Evolutionary conservation across 2,797 vertebrate genomes (phyloP), one percentile per base, ranked within the genome.

Genomic region (Oryzias sinensis): DNA sequence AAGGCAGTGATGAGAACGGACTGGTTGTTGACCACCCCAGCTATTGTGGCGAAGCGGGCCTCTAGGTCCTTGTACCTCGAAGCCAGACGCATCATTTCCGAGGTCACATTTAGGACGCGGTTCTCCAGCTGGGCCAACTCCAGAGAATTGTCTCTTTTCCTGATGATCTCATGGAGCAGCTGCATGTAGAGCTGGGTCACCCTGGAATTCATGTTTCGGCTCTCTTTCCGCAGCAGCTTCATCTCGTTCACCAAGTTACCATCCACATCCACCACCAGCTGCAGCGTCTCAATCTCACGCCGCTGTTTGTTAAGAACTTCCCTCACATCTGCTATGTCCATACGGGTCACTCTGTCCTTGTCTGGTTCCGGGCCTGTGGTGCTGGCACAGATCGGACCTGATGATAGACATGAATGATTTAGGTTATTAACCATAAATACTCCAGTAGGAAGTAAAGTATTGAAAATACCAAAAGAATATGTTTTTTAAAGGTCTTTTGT

Each of bases 141-240:
- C 5, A 99, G 91, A 0, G 97, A 94, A 77, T 99, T 99, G 80
- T 99, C 97, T 16, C 97, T 90, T 67, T 99, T 99, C 15, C 97
- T 93, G 68, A 99, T 99, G 50, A 99, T 99, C 91, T 99, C 97
- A 5, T 99, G 97, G 68, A 99, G 71, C 65, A 99, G 94, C 62
- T 99, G 97, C 97, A 99, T 98, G 18, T 99, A 99, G 68, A 99
- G 96, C 16, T 99, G 97, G 3, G 97, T 99, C 37, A 99, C 97
- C 0, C 97, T 92, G 0, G 97, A 98, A 90, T 99, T 99, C 97
- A 99, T 99, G 84, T 99, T 99, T 0, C 97, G 93, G 55, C 97
- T 99, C 82, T 99, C 97, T 66, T 99, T 99, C 68, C 97, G 89
- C 81, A 99, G 89, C 64, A 99, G 82, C 86, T 99, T 99, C 51